These are phyloP conservation scores for Zaprionus obscuricornis DNA, from an alignment of 2,888 invertebrate species.

Conservation along the genomic window DNA sequence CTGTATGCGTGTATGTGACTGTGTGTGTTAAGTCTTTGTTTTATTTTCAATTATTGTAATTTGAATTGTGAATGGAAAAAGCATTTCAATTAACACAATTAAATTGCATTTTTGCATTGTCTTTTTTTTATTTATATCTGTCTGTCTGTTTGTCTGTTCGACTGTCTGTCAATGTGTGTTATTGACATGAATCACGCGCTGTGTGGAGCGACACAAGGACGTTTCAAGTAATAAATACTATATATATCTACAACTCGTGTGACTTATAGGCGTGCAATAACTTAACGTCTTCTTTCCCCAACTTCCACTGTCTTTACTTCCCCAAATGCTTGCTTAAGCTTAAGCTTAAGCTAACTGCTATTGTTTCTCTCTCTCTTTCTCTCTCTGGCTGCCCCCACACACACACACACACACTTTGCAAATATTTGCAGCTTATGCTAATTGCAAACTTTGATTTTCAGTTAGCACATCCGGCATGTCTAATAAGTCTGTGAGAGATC, in stretches of 20 bases:
- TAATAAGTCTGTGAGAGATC: constrained; percentile 6
- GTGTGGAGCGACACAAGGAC: constrained; percentile 34
- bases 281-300: no score
- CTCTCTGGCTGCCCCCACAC: no score
- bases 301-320: no score
- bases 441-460: constrained; percentile 29
- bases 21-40: background rate
- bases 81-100: constrained; percentile 47
- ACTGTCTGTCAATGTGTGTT: constrained; percentile 13
- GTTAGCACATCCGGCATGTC: constrained; percentile 38
- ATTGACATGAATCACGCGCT: constrained; percentile 38
- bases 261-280: constrained; percentile 20
- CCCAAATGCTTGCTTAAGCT: no score
- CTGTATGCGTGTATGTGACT: constrained; percentile 10
- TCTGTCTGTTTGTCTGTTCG: no score
- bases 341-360: no score
- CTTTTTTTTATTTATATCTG: constrained; percentile 1
- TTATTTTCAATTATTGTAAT: constrained; percentile 1
- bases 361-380: background rate
- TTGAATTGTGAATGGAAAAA: background rate
- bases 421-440: constrained; percentile 35
- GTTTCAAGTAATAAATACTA: constrained; percentile 21
- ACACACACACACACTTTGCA: no score
- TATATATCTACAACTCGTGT: constrained; percentile 24
- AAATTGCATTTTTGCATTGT: constrained; percentile 28